These are phyloP conservation scores for Etheostoma perlongum DNA, from an alignment of 2,797 vertebrate species.

Conservation along the genomic window DNA sequence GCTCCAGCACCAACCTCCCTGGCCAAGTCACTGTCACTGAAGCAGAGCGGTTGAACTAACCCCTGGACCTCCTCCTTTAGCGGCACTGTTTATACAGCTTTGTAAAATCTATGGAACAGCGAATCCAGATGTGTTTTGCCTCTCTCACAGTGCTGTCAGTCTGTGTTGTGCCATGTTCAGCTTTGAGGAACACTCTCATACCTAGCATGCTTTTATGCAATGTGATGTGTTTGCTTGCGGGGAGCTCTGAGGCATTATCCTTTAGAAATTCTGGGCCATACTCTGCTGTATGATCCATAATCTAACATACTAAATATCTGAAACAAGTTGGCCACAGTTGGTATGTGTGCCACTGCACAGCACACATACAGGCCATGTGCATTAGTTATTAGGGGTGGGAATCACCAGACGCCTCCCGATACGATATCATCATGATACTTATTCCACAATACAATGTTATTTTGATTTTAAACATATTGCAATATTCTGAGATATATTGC, in stretches of 20 bases:
- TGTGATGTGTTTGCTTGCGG: constrained; percentile 30
- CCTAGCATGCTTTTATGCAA: constrained; percentile 39
- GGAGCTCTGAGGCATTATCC: constrained; percentile 27
- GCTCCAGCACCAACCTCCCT: constrained; percentile 65
- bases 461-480: no score
- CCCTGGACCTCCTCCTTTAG: constrained; percentile 35
- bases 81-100: constrained; percentile 21
- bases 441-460: no score
- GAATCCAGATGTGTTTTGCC: constrained; percentile 59
- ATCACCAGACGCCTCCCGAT: no score
- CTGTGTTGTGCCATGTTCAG: constrained; percentile 28
- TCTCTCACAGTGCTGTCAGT: constrained; percentile 39
- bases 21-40: constrained; percentile 57
- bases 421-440: no score
- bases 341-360: constrained; percentile 4
- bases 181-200: constrained; percentile 39
- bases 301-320: not conserved
- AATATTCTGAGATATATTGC: no score
- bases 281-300: not conserved
- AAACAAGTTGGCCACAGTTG: constrained; percentile 1
- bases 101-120: constrained; percentile 43
- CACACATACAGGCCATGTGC: constrained; percentile 1
- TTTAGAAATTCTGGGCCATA: constrained; percentile 26
- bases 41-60: constrained; percentile 57
- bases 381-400: no score